A percentile compares a stretch with the other conserved stretches of the same genome.
phyloP scores from a whole-genome alignment of 2,113 vertebrate genomes.

The Microtus richardsoni region DNA sequence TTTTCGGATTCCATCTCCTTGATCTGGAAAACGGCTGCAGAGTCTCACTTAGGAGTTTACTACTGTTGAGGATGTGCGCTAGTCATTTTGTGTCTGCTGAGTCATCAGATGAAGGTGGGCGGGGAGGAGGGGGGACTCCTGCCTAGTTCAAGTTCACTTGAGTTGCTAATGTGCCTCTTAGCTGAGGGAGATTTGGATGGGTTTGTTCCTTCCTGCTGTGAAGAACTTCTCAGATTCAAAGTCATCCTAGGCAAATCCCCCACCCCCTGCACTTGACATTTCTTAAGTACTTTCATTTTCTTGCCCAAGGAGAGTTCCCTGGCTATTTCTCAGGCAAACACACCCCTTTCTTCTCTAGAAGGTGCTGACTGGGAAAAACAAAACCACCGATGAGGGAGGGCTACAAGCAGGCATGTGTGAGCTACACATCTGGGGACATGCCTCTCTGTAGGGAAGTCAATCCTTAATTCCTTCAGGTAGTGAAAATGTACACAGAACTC shows the following conservation, averaged over 20 bases:
- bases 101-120: background rate
- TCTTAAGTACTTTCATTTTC: conserved; percentile 60
- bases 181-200: background rate
- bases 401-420: background rate
- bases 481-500: background rate
- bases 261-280: conserved; percentile 42
- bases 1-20: background rate
- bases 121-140: background rate
- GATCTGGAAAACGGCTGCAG: background rate
- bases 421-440: background rate
- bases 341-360: background rate
- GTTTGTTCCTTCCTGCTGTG: conserved; percentile 17
- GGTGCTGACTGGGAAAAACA: background rate
- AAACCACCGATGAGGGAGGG: background rate
- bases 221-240: conserved; percentile 56
- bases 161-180: background rate
- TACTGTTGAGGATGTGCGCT: background rate
- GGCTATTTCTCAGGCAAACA: conserved; percentile 37
- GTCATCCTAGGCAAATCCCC: conserved; percentile 17
- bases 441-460: background rate
- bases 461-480: background rate
- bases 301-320: conserved; percentile 1
- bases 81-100: background rate
- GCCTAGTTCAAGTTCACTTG: background rate
- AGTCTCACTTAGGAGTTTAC: background rate